These are phyloP conservation scores for Enteromius fasciolatus DNA, from an alignment of 2,797 vertebrate genomes.

Conservation along the genomic window DNA sequence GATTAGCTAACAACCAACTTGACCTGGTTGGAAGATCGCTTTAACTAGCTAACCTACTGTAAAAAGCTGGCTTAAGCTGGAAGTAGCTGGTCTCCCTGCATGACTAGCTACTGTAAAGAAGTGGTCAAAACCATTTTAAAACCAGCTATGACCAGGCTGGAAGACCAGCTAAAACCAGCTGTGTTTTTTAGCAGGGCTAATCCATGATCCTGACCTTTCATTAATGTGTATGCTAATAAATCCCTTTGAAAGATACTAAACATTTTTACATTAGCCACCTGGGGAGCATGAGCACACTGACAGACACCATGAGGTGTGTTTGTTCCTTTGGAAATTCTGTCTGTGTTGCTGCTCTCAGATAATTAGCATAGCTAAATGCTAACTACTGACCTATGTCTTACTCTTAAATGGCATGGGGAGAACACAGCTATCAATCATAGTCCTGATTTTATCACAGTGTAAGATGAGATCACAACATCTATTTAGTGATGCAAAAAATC, in stretches of 20 bases:
- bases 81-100: background rate
- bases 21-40: background rate
- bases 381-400: background rate
- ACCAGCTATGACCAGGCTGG: background rate
- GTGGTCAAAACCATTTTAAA: background rate
- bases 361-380: conserved; percentile 14
- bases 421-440: conserved; percentile 8
- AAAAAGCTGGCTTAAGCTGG: background rate
- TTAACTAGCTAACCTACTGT: background rate
- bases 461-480: background rate
- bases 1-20: background rate
- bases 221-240: background rate
- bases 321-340: background rate
- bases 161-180: background rate
- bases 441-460: background rate
- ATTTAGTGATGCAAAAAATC: background rate
- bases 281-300: background rate
- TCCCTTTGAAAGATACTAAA: conserved; percentile 1
- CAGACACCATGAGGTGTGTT: conserved; percentile 6
- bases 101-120: background rate
- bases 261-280: conserved; percentile 9
- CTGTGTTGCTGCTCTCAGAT: background rate
- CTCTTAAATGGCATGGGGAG: background rate
- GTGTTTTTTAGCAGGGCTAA: background rate
- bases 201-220: background rate